Base-by-base conservation (phyloP, 2,113 vertebrate genomes). In the Prochilodus magdalenae region DNA sequence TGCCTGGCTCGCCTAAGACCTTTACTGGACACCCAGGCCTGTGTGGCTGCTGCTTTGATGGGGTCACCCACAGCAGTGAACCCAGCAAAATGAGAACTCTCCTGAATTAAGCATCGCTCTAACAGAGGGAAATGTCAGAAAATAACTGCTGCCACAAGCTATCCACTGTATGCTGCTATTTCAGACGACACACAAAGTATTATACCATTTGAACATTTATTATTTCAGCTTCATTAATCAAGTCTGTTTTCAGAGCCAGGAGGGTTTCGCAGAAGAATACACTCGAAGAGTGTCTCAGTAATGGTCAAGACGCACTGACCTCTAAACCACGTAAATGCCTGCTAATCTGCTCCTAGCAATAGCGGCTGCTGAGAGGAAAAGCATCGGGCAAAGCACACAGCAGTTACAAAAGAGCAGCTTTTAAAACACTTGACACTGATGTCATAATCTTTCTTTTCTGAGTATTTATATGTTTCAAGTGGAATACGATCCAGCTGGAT, bases 1-100 rank as follows among this genome's bases (percentile, higher is more conserved):
- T 36, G 76, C 67, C 73, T 75, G 75, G 53, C 60, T 55, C 55
- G 73, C 77, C 26, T 40, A 75, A 73, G 73, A 85, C 73, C 30
- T 76, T 74, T 29, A 49, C 63, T 49, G 51, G 62, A 84, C 40
- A 72, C 83, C 74, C 72, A 72, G 74, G 57, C 30, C 57, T 47
- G 57, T 53, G 71, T 75, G 82, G 79, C 78, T 74, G 62, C 77
- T 63, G n/a, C 69, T 44, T 71, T 75, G 57, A 86, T 81, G 74
- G 44, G 79, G 85, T 81, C 65, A 63, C 24, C 24, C 60, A 82
- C 33, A 29, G 33, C 22, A 70, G 24, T 69, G 49, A 84, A 73
- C 67, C 73, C 73, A 33, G 62, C 59, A 36, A 81, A 73, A 81
- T 69, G 63, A 73, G 71, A 33, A 8, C 27, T 59, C n/a, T 60